Conservation (phyloP, 2,888 invertebrate genomes). For the Philhelius pedissequus region DNA sequence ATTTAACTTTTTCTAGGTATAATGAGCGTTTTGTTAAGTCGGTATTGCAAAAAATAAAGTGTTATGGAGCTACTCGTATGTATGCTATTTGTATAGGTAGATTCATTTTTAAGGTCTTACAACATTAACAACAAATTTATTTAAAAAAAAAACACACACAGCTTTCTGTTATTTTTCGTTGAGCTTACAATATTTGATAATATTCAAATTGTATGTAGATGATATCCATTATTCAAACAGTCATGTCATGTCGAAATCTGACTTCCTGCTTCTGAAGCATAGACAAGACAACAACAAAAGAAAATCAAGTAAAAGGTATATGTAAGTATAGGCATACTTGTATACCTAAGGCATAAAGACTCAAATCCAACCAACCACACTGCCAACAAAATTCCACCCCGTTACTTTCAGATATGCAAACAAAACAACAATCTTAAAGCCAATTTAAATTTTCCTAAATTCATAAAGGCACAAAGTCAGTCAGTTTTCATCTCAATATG, state of each 20-base stretch:
- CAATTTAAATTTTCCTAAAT: constrained; percentile 40
- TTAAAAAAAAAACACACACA: no score
- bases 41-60: no score
- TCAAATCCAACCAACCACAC: constrained; percentile 29
- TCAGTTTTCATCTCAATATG: constrained; percentile 18
- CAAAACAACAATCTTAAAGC: background rate
- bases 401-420: constrained; percentile 10
- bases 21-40: no score
- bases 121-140: no score
- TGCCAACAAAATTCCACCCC: constrained; percentile 42
- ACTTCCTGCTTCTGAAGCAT: background rate
- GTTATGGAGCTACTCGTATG: no score
- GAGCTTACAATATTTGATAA: background rate
- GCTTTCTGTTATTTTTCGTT: background rate
- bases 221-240: constrained; percentile 15
- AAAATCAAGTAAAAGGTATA: background rate
- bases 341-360: constrained; percentile 25
- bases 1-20: no score
- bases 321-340: no score
- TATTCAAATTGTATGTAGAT: background rate
- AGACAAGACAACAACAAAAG: background rate
- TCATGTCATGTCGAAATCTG: background rate
- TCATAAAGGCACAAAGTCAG: constrained; percentile 64
- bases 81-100: no score
- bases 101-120: no score